Evolutionary conservation across 2,888 invertebrate species (phyloP).

Genomic region (Drosophila kokeensis): DNA sequence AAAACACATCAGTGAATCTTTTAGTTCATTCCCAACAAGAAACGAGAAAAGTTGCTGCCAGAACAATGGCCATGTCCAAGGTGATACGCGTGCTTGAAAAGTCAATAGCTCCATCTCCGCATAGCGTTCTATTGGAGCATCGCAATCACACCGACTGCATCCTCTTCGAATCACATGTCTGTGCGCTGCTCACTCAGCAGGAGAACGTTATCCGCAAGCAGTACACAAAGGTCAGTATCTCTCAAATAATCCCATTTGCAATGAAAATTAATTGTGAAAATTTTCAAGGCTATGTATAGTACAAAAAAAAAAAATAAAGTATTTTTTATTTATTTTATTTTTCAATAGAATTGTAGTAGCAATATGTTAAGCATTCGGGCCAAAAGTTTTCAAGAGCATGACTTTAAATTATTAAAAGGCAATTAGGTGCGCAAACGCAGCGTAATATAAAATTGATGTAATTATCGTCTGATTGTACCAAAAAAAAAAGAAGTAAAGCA

Average conservation of each 20-base stretch:
- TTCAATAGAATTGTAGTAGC: neutral
- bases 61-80: conserved; percentile 96
- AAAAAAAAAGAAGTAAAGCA: neutral
- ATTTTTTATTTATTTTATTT: too few species aligned
- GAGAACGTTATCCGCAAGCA: conserved; percentile 95
- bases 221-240: conserved; percentile 90
- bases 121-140: conserved; percentile 95
- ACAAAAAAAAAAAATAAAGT: neutral
- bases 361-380: neutral
- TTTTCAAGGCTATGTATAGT: neutral
- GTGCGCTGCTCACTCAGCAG: conserved; percentile 88
- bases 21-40: conserved; percentile 31
- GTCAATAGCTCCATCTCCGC: conserved; percentile 93
- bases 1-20: conserved; percentile 18
- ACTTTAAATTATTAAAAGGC: neutral
- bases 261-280: neutral
- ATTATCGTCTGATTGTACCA: neutral
- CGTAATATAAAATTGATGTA: neutral
- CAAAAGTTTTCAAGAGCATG: neutral
- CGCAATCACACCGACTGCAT: conserved; percentile 94
- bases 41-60: conserved; percentile 11
- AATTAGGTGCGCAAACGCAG: neutral
- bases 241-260: neutral
- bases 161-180: conserved; percentile 96
- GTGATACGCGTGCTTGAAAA: conserved; percentile 96